phyloP scores from a whole-genome alignment of 2,888 invertebrate species.

The Phaedon cochleariae region DNA sequence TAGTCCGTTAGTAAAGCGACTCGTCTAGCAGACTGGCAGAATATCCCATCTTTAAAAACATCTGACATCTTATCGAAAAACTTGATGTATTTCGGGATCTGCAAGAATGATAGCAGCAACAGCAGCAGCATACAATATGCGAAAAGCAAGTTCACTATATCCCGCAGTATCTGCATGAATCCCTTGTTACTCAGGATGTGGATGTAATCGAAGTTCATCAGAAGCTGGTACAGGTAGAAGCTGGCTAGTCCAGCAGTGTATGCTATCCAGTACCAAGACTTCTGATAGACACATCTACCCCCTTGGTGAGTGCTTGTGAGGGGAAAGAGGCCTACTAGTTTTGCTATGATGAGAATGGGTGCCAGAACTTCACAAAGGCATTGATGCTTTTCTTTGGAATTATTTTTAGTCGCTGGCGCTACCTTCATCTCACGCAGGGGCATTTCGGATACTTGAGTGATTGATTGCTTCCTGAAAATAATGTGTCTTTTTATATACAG shows the following conservation, averaged over 20 bases:
- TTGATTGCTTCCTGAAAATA: too few species aligned
- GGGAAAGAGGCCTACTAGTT: slow-evolving; percentile 55
- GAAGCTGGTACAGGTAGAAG: slow-evolving; percentile 44
- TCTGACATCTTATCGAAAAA: slow-evolving; percentile 49
- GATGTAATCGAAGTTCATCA: slow-evolving; percentile 47
- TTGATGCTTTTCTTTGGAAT: neutral
- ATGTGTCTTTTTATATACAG: too few species aligned
- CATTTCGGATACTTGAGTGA: neutral
- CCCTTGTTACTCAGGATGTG: slow-evolving; percentile 45
- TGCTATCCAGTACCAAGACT: slow-evolving; percentile 51
- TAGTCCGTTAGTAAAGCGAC: slow-evolving; percentile 44
- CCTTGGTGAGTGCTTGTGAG: slow-evolving; percentile 49
- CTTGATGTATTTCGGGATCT: slow-evolving; percentile 49
- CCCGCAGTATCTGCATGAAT: slow-evolving; percentile 51
- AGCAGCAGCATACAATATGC: slow-evolving; percentile 51
- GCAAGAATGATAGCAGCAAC: slow-evolving; percentile 46
- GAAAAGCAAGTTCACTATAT: slow-evolving; percentile 54
- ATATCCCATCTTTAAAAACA: slow-evolving; percentile 52
- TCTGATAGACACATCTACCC: slow-evolving; percentile 51
- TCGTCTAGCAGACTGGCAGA: slow-evolving; percentile 52
- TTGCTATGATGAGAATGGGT: slow-evolving; percentile 44
- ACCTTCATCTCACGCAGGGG: neutral
- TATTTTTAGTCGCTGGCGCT: neutral
- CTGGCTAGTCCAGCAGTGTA: slow-evolving; percentile 46
- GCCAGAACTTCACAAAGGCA: slow-evolving; percentile 54